These are phyloP conservation scores for Julus scandinavius DNA, from an alignment of 2,888 invertebrate species.

Conservation along the genomic window DNA sequence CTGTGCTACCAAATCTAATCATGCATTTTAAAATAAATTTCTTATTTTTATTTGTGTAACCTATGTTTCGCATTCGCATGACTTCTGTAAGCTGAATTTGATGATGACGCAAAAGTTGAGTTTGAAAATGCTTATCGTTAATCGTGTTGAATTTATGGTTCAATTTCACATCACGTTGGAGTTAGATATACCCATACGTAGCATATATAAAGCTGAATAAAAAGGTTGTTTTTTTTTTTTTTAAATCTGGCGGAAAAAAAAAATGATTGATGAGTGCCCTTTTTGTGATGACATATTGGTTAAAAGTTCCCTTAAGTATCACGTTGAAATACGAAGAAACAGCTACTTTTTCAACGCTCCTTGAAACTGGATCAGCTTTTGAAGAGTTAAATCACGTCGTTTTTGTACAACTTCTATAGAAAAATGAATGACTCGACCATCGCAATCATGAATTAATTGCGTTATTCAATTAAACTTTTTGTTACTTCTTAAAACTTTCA, in stretches of 20 bases:
- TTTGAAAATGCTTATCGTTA: background rate
- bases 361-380: background rate
- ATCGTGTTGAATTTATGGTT: conserved; percentile 30
- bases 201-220: background rate
- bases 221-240: too few relatives aligned
- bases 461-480: background rate
- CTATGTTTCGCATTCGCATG: background rate
- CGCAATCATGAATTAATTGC: background rate
- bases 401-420: background rate
- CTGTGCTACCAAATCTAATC: too few relatives aligned
- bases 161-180: background rate
- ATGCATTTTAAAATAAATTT: too few relatives aligned
- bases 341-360: background rate
- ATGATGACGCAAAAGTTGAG: background rate
- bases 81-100: background rate
- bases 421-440: background rate
- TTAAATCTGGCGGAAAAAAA: conserved; percentile 12
- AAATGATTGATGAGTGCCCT: conserved; percentile 31
- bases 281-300: conserved; percentile 35
- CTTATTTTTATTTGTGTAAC: too few relatives aligned
- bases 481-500: background rate
- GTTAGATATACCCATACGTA: background rate
- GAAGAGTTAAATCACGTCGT: background rate
- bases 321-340: background rate
- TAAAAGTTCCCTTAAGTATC: conserved; percentile 3